Evolutionary conservation across 1,140 invertebrate species (phyloP), one percentile per base, ranked within the genome.

Genomic region (Drosophila murphyi): DNA sequence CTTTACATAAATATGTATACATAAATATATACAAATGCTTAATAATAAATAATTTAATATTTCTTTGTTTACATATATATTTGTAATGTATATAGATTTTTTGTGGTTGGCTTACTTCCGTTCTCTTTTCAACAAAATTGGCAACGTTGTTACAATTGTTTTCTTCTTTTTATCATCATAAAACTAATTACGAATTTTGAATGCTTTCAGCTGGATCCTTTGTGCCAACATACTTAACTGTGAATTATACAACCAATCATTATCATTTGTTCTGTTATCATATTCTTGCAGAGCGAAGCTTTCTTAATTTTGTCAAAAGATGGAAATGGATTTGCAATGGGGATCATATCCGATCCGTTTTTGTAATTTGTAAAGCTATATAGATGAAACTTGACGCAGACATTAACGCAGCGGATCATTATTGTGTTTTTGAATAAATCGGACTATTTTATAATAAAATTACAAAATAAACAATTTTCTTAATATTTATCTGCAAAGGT

Each of bases 131-230:
- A 80, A 85, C 81, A 74, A 70, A 83, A 85, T 86, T 86, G 82
- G 82, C 82, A 78, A 86, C 82, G 39, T 74, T 73, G 67, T 73
- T 81, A 72, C 67, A 86, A 81, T 86, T 85, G 72, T 80, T 83
- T 64, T 34, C 5, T 4, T 34, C 2, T 39, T n/a, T 43, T 43
- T 3, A 3, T 43, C n/a, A 43, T 60, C 39, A 45, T 72, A 54
- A 77, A 71, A 75, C 68, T 86, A 81, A 71, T 78, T 81, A 64
- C 70, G 54, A 80, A 85, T 73, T 80, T 72, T 56, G 47, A 61
- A 69, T 69, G 56, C 54, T 68, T 12, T 45, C 31, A 12, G 39
- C 34, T 10, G 47, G n/a, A 56, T 37, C 54, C 12, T 45, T 51
- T 28, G 47, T 43, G 35, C 31, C 60, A 55, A 31, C 35, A 47